Evolutionary conservation across 2,797 vertebrate genomes (phyloP).

Genomic region (Tokudaia muenninki): DNA sequence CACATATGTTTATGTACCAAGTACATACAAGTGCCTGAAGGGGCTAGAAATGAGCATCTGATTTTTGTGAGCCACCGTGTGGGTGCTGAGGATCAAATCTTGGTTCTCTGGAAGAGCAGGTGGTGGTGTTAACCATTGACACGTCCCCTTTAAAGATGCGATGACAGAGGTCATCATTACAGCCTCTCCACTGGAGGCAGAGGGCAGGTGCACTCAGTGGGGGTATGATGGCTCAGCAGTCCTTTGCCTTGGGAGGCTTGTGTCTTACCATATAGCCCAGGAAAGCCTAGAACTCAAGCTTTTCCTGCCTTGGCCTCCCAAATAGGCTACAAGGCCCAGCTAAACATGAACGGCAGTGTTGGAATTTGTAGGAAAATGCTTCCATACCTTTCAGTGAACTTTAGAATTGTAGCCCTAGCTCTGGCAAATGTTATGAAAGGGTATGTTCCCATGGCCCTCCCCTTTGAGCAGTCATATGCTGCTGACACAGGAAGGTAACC

Average conservation of each 20-base stretch:
- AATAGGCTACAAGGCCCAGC: not conserved
- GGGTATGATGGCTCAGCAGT: constrained; percentile 92
- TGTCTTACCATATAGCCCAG: not conserved
- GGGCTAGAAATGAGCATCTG: not conserved
- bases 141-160: constrained; percentile 87
- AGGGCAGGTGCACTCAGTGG: constrained; percentile 89
- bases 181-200: constrained; percentile 15
- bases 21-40: not conserved
- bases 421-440: not conserved
- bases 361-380: not conserved
- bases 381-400: not conserved
- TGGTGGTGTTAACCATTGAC: constrained; percentile 91
- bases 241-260: constrained; percentile 91
- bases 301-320: not conserved
- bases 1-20: not conserved
- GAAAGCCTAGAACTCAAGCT: not conserved
- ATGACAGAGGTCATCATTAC: constrained; percentile 92
- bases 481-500: not conserved
- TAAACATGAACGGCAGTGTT: not conserved
- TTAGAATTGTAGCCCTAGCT: not conserved
- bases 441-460: not conserved
- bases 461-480: not conserved
- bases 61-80: not conserved
- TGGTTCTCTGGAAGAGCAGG: constrained; percentile 83
- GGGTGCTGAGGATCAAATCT: not conserved